Evolutionary conservation across 2,888 invertebrate species (phyloP).

Genomic region (Amphiduros pacificus): DNA sequence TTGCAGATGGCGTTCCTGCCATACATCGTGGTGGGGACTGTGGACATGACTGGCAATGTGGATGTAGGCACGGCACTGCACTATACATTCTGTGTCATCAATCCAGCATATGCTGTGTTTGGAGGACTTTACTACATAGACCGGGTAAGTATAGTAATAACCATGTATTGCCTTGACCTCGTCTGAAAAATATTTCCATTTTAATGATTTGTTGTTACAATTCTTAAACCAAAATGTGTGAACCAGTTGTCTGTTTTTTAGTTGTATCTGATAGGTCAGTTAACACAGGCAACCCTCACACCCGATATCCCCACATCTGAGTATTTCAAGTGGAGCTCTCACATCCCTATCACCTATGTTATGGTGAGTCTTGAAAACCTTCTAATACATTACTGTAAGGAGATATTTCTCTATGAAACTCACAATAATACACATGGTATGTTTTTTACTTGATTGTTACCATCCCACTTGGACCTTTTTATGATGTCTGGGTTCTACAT

Average conservation of each 20-base stretch:
- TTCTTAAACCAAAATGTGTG: too few relatives aligned
- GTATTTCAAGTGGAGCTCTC: conserved; percentile 44
- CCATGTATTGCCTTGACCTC: too few relatives aligned
- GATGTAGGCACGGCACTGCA: conserved; percentile 69
- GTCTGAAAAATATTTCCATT: too few relatives aligned
- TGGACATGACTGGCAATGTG: conserved; percentile 68
- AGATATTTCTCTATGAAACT: not conserved
- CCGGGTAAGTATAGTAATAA: too few relatives aligned
- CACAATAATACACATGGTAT: not conserved
- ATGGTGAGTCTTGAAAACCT: conserved; percentile 40
- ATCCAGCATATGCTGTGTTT: conserved; percentile 81
- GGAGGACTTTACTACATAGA: conserved; percentile 81
- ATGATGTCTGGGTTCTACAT: too few relatives aligned
- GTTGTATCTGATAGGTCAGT: too few relatives aligned
- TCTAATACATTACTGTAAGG: too few relatives aligned
- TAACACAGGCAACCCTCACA: too few relatives aligned
- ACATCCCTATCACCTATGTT: conserved; percentile 38
- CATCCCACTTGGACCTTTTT: not conserved
- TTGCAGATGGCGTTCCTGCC: conserved; percentile 70
- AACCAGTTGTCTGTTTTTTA: too few relatives aligned
- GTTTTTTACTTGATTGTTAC: not conserved
- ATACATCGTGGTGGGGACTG: conserved; percentile 71
- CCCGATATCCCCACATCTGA: conserved; percentile 34
- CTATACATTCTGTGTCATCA: conserved; percentile 72
- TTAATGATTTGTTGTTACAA: too few relatives aligned